These are phyloP conservation scores for Drosophila vallismaia DNA, from an alignment of 2,888 invertebrate genomes.

Conservation along the genomic window DNA sequence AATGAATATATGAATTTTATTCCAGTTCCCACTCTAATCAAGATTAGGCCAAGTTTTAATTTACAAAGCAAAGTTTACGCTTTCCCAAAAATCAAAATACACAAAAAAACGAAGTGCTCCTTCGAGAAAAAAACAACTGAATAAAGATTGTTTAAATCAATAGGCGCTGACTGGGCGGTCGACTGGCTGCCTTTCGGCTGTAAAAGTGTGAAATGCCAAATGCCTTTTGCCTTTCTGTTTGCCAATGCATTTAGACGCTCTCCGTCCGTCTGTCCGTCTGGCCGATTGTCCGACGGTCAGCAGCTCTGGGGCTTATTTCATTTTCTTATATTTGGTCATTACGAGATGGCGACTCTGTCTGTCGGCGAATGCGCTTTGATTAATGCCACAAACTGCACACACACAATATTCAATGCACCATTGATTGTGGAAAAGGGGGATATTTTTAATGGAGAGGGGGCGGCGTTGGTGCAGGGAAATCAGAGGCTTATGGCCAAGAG, in stretches of 20 bases:
- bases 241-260: conserved; percentile 65
- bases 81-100: conserved; percentile 56
- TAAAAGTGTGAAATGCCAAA: conserved; percentile 76
- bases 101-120: conserved; percentile 29
- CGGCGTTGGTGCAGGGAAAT: conserved; percentile 13
- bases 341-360: conserved; percentile 50
- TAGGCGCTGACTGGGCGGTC: conserved; percentile 44
- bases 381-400: conserved; percentile 69
- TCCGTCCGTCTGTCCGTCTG: conserved; percentile 9
- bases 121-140: conserved; percentile 5
- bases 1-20: background rate
- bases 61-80: conserved; percentile 75
- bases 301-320: conserved; percentile 39
- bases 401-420: conserved; percentile 58
- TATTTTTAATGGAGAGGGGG: background rate
- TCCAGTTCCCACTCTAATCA: conserved; percentile 3
- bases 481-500: conserved; percentile 11
- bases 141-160: conserved; percentile 66
- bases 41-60: conserved; percentile 49
- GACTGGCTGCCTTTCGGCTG: conserved; percentile 57
- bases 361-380: conserved; percentile 74
- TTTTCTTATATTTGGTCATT: conserved; percentile 61
- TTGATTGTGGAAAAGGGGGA: background rate
- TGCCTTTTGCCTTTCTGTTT: conserved; percentile 67
- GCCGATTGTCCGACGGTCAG: conserved; percentile 19